Conservation (phyloP, 2,797 vertebrate genomes). For the Molothrus ater region DNA sequence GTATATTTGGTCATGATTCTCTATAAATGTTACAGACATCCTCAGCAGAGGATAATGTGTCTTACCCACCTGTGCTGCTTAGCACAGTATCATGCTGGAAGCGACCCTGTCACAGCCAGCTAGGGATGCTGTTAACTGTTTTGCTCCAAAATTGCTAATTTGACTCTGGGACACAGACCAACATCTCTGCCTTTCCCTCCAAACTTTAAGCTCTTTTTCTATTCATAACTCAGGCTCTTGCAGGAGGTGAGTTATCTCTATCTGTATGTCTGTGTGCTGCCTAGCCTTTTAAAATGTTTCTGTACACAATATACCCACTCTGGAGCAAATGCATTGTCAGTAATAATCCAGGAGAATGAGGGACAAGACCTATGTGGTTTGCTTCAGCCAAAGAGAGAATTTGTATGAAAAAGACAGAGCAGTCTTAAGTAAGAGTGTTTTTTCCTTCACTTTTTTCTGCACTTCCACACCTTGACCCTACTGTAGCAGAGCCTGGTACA, state of each 20-base stretch:
- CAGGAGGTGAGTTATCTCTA: neutral
- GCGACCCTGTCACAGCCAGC: neutral
- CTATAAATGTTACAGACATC: neutral
- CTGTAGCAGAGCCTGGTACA: neutral
- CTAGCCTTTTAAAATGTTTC: neutral
- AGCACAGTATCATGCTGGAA: neutral
- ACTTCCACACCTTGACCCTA: neutral
- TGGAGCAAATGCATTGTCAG: neutral
- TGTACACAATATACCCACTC: rapidly evolving
- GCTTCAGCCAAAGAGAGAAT: neutral
- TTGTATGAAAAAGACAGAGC: neutral
- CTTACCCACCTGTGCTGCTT: neutral
- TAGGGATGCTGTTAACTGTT: neutral
- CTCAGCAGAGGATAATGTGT: neutral
- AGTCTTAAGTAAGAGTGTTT: neutral
- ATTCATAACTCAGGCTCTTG: neutral
- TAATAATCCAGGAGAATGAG: neutral
- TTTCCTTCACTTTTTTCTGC: neutral
- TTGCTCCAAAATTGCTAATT: neutral
- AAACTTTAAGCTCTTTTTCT: neutral
- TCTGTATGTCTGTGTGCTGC: rapidly evolving
- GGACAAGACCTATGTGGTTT: neutral
- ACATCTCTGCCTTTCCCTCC: neutral
- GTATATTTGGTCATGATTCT: neutral
- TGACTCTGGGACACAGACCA: neutral